Base-by-base conservation (phyloP, 1,140 invertebrate genomes). In the Ditylenchus dipsaci region DNA sequence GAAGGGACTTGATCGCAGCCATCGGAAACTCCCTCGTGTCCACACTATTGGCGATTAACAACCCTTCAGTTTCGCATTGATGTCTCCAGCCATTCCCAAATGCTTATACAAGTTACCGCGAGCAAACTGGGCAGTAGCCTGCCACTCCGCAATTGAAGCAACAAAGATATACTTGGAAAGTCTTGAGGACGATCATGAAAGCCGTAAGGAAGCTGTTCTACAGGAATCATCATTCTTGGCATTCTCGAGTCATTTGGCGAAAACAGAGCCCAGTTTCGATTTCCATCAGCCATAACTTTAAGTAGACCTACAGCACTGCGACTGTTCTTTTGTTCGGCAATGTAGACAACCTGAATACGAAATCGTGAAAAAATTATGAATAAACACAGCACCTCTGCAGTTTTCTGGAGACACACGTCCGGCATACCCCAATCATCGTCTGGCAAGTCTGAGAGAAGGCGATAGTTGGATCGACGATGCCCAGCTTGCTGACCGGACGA, bases 61-160 rank as follows among this genome's bases (percentile, higher is more conserved):
- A 89, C 11, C 90, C 89, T 79, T 87, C 86, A 1, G 89, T 89
- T 85, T 93, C 91, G 87, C 86, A 47, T 88, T 87, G 72, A 95
- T 86, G 74, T 91, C 87, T 9, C 89, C 89, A 47, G 86, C 86
- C 67, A 87, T 84, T 0, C 92, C 92, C 56, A 95, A 84, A 62
- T 87, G 86, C 76, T 87, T 85, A 19, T 88, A 72, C 57, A 93
- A 84, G 73, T 85, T 85, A 1, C 90, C 86, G 45, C 63, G 68
- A 13, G 71, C 42, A 38, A 71, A 61, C 23, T 73, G 65, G 30
- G 76, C 73, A 49, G 74, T 76, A 19, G 60, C 63, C 56, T 73
- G 59, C 74, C 74, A 76, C 11, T 75, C 67, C 11, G 27, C 42
- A 23, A 76, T 45, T 26, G 72, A 27, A 17, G 76, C 75, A 7